Evolutionary conservation across 92 coral and sea anemone species (phyloP), one percentile per base, ranked within the genome.

Genomic region (Pocillopora meandrina): DNA sequence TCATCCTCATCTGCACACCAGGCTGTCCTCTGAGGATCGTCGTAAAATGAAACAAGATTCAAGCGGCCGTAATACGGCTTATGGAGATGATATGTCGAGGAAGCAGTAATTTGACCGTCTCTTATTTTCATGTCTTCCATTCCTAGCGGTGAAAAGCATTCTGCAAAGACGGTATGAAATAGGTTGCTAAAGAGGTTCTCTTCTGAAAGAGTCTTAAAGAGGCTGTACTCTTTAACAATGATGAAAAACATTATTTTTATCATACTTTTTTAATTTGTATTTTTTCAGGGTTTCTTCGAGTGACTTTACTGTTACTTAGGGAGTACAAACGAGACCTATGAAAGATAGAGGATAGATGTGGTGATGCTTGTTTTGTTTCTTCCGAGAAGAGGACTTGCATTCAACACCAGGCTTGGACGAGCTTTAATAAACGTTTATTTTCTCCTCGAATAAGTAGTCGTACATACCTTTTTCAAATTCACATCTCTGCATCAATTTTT

Each of bases 1-100:
- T 97, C 99, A 52, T 92, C 98, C 62, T 89, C 89, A 74, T 91
- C 98, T 8, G 98, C 95, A 60, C 99, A 97, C 99, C 99, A 97
- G 8, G 99, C 98, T 15, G 97, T 97, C 59, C 93, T 86, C 69
- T 93, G 89, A 12, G 95, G 95, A 63, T 97, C 99, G 71, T 95
- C 99, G 71, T 90, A 95, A 88, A 97, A 97, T 12, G 98, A 93
- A 26, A 97, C 92, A 2, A 97, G 93, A 76, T 97, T 97, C 11
- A 97, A 88, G 21, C 99, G 97, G 34, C 89, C 97, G 82, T 97
- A 97, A 84, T 80, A 95, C 18, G 99, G 94, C 52, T 97, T 95
- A 81, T 97, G 99, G 61, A 93, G 90, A 17, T 88, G 84, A 59
- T 91, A 89, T 15, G 90, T 90, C 33, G 99, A 97, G 17, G 98